A percentile compares a stretch with the other conserved stretches of the same genome.
Conservation (phyloP, 2,113 vertebrate species). For the Phrynosoma platyrhinos region DNA sequence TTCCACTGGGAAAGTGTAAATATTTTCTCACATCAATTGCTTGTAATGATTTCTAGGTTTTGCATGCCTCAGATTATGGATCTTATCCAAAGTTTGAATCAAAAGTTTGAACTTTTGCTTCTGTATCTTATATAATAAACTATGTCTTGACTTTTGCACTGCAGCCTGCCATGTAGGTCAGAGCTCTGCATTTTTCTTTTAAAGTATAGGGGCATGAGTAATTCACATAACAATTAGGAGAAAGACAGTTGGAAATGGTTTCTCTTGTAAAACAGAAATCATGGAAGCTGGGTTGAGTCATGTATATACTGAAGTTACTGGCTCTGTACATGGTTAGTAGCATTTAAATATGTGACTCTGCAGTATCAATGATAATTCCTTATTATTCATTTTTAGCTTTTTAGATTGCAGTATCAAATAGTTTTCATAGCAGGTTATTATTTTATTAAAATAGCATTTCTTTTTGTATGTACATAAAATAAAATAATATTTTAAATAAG, state of each 20-base stretch:
- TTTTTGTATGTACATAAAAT: not conserved
- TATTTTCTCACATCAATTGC: rapidly evolving
- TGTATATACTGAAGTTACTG: not conserved
- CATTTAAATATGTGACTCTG: not conserved
- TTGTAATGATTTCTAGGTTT: slow-evolving; percentile 1
- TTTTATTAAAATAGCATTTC: not conserved
- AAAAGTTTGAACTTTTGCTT: slow-evolving; percentile 30
- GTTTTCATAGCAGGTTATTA: not conserved
- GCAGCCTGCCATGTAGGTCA: not conserved
- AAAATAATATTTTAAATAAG: not conserved
- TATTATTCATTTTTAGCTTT: not conserved
- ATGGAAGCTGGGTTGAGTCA: slow-evolving; percentile 4
- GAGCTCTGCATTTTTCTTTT: not conserved
- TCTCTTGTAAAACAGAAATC: not conserved
- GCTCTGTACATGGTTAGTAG: not conserved
- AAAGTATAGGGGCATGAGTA: not conserved
- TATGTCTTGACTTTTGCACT: not conserved
- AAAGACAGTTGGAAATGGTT: not conserved
- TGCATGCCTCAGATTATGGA: not conserved
- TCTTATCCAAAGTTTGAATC: slow-evolving; percentile 31
- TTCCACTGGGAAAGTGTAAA: not conserved
- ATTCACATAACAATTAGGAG: slow-evolving; percentile 33
- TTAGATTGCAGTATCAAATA: not conserved
- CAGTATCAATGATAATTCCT: not conserved
- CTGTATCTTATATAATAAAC: not conserved